Conservation (phyloP, 2,113 vertebrate species). For the Poeciliopsis prolifica region DNA sequence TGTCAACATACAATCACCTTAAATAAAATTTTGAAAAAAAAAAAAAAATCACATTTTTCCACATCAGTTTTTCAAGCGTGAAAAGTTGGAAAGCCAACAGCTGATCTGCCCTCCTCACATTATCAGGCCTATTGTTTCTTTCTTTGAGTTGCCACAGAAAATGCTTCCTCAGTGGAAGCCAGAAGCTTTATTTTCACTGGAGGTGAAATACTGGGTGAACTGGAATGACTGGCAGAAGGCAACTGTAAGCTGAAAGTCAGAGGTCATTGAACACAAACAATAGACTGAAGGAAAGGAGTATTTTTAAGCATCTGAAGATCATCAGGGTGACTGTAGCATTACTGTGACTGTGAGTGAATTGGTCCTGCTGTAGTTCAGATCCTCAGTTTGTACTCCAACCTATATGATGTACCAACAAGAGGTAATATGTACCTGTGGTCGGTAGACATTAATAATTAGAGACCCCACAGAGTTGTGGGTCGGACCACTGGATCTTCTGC, state of each 20-base stretch:
- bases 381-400: too few relatives aligned
- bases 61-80: background rate
- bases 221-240: slow-evolving; percentile 17
- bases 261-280: slow-evolving; percentile 57
- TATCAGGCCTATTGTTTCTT: slow-evolving; percentile 42
- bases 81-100: background rate
- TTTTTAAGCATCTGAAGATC: slow-evolving; percentile 48
- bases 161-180: slow-evolving; percentile 49
- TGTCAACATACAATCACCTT: background rate
- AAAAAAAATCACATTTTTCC: too few relatives aligned
- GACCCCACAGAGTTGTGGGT: background rate
- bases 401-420: too few relatives aligned
- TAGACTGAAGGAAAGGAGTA: slow-evolving; percentile 47
- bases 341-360: too few relatives aligned
- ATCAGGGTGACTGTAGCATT: background rate
- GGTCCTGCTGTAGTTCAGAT: too few relatives aligned
- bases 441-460: background rate
- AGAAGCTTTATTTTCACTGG: slow-evolving; percentile 55
- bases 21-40: background rate
- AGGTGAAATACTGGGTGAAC: slow-evolving; percentile 31
- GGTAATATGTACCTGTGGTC: background rate
- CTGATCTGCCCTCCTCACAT: background rate
- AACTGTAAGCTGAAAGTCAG: slow-evolving; percentile 24
- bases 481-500: background rate
- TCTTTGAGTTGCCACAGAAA: slow-evolving; percentile 8